Conservation (phyloP, 2,888 invertebrate genomes). For the Watsonalla binaria region DNA sequence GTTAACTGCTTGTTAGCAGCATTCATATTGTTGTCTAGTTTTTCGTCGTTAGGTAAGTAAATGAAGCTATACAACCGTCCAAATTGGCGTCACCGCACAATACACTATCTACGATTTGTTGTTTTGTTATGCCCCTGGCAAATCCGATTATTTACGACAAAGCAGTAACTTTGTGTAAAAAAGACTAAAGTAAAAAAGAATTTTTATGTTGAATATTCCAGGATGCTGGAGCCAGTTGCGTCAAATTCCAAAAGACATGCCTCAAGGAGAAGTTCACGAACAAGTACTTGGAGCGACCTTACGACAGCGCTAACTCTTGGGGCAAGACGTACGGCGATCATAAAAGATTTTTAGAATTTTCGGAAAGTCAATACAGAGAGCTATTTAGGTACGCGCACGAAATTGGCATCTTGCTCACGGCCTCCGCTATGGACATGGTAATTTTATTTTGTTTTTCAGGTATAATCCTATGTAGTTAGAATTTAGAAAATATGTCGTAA, state of each 20-base stretch:
- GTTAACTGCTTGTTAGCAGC: not conserved
- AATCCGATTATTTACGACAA: not conserved
- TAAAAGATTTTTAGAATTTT: constrained; percentile 85
- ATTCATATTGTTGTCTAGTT: not conserved
- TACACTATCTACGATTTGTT: not conserved
- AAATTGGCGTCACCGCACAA: not conserved
- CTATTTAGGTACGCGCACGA: constrained; percentile 81
- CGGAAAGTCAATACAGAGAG: constrained; percentile 81
- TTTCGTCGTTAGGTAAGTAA: not conserved
- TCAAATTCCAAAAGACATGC: constrained; percentile 91
- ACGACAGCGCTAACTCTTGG: constrained; percentile 83
- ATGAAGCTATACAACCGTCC: not conserved
- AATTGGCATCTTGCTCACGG: constrained; percentile 83
- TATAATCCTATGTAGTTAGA: not conserved
- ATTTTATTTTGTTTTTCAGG: constrained; percentile 12
- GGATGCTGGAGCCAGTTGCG: constrained; percentile 88
- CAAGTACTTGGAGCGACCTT: constrained; percentile 80
- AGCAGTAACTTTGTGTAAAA: too few species aligned
- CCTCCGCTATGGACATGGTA: constrained; percentile 90
- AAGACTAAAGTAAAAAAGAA: not conserved
- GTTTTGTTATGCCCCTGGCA: not conserved
- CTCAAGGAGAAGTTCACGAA: constrained; percentile 84
- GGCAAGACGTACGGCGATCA: constrained; percentile 90
- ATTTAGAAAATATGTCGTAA: not conserved
- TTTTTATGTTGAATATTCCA: constrained; percentile 42